A percentile compares a stretch with the other conserved stretches of the same genome.
Conservation (phyloP, 2,113 vertebrate genomes). For the Pedionomus torquatus region DNA sequence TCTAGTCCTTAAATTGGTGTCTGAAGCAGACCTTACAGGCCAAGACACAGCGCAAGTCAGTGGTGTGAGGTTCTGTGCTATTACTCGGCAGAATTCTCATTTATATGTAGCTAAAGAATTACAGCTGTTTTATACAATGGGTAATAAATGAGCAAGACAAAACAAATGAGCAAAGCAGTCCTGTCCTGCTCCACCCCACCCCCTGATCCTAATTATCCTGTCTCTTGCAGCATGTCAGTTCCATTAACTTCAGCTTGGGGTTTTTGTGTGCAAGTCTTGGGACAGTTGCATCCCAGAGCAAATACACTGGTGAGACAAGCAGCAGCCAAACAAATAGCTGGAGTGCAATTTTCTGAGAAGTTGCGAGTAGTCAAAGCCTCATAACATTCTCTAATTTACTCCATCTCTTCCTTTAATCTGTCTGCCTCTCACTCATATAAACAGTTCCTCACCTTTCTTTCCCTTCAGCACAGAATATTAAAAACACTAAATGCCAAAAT, state of each 20-base stretch:
- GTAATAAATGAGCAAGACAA: constrained; percentile 18
- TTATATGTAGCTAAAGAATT: constrained; percentile 5
- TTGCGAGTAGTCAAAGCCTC: background rate
- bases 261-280: background rate
- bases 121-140: constrained; percentile 15
- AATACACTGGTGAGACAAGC: background rate
- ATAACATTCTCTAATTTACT: background rate
- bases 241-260: background rate
- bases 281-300: background rate
- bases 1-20: background rate
- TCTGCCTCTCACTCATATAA: background rate
- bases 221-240: background rate
- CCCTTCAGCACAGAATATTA: background rate
- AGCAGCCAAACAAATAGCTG: background rate
- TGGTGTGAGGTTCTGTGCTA: background rate
- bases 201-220: constrained; percentile 5
- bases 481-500: background rate
- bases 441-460: background rate
- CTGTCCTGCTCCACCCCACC: background rate
- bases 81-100: background rate
- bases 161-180: constrained; percentile 5
- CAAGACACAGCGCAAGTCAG: background rate
- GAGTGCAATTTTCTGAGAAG: background rate
- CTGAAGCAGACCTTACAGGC: background rate
- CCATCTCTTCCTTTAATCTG: background rate